These are phyloP conservation scores for Alosa alosa DNA, from an alignment of 2,113 vertebrate genomes.

Conservation along the genomic window DNA sequence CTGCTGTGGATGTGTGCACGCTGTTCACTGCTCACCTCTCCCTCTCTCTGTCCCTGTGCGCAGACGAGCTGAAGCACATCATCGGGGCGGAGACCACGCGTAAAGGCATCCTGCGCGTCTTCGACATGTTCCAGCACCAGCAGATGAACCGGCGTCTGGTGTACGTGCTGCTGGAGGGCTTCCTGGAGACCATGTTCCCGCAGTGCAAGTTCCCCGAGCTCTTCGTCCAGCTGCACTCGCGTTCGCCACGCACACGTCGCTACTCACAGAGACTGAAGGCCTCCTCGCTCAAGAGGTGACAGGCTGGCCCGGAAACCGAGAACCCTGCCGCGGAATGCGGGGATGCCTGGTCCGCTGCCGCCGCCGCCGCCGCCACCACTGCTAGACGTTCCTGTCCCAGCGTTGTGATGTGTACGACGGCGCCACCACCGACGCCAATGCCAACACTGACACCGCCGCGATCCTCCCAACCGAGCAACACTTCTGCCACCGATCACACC, in stretches of 20 bases:
- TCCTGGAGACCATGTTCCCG: conserved; percentile 96
- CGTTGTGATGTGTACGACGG: not conserved
- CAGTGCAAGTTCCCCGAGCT: conserved; percentile 96
- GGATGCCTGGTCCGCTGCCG: conserved; percentile 39
- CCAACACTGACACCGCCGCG: not conserved
- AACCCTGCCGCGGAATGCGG: conserved; percentile 54
- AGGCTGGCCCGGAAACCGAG: conserved; percentile 56
- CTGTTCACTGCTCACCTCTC: not conserved
- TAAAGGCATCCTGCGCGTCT: conserved; percentile 96
- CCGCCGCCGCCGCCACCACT: not conserved
- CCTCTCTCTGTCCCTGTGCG: not conserved
- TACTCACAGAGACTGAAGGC: conserved; percentile 89
- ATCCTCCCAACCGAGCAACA: not conserved
- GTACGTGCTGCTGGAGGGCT: conserved; percentile 96
- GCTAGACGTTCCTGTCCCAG: not conserved
- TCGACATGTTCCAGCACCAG: conserved; percentile 98
- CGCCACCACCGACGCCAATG: not conserved
- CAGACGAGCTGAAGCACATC: conserved; percentile 80
- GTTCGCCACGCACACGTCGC: conserved; percentile 85
- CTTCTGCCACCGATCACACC: not conserved
- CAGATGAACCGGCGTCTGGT: conserved; percentile 94
- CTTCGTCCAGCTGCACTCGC: conserved; percentile 95
- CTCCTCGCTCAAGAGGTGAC: conserved; percentile 95
- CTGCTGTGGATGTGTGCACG: not conserved
- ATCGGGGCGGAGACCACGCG: conserved; percentile 84